A percentile compares a stretch with the other conserved stretches of the same genome.
Conservation (phyloP, 92 coral and sea anemone species). For the Metridium senile region DNA sequence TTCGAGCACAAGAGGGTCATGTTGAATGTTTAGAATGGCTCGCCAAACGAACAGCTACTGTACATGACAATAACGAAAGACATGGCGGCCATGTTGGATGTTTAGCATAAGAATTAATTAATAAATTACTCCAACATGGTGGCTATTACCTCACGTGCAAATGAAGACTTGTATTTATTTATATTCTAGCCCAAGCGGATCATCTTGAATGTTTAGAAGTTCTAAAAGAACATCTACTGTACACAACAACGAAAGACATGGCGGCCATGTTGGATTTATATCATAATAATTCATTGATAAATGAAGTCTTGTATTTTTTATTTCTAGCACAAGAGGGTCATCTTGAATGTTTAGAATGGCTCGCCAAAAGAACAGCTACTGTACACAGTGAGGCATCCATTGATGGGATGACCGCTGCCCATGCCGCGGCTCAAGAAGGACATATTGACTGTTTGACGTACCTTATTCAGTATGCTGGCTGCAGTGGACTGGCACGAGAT, state of each 20-base stretch:
- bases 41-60: slow-evolving; percentile 73
- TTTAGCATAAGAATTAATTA: too few relatives aligned
- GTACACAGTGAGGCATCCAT: slow-evolving; percentile 60
- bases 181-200: too few relatives aligned
- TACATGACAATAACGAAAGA: slow-evolving; percentile 71
- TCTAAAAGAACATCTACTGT: too few relatives aligned
- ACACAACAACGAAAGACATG: too few relatives aligned
- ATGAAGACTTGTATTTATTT: too few relatives aligned
- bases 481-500: slow-evolving; percentile 78
- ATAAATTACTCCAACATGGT: too few relatives aligned
- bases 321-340: slow-evolving; percentile 90
- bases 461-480: slow-evolving; percentile 66
- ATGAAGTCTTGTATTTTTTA: too few relatives aligned
- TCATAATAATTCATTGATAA: too few relatives aligned
- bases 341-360: slow-evolving; percentile 82
- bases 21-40: slow-evolving; percentile 85
- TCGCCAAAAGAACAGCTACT: slow-evolving; percentile 74
- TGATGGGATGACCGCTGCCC: slow-evolving; percentile 93
- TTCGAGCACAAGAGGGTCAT: slow-evolving; percentile 88
- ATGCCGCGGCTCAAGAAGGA: slow-evolving; percentile 85
- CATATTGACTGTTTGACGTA: slow-evolving; percentile 74
- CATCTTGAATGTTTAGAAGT: too few relatives aligned
- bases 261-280: too few relatives aligned
- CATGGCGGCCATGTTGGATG: too few relatives aligned
- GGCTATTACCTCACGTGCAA: too few relatives aligned